Conservation (phyloP, 2,113 vertebrate genomes). For the Chrysochloris asiatica region DNA sequence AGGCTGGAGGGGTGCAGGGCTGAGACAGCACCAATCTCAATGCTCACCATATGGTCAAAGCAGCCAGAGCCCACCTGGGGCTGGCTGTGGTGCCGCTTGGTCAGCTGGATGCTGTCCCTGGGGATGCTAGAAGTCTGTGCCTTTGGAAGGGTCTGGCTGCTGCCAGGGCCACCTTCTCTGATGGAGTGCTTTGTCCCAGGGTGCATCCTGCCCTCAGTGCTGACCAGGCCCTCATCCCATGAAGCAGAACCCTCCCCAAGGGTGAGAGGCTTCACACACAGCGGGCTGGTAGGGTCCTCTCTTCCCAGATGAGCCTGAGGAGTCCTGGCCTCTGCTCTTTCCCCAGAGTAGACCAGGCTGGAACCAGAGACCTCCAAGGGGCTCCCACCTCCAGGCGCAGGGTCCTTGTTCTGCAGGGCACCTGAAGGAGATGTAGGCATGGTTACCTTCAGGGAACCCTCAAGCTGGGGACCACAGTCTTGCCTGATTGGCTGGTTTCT, state of each 20-base stretch:
- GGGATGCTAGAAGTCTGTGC: constrained; percentile 54
- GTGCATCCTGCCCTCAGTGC: not conserved
- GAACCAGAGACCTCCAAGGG: not conserved
- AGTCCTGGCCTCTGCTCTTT: constrained; percentile 4
- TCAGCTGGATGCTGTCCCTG: constrained; percentile 83
- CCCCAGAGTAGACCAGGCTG: not conserved
- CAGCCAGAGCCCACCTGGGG: constrained; percentile 88
- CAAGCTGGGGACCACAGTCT: not conserved
- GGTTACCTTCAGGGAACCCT: not conserved
- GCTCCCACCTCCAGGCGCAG: constrained; percentile 11
- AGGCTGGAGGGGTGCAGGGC: constrained; percentile 66
- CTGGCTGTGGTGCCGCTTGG: constrained; percentile 96
- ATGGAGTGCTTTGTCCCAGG: constrained; percentile 43
- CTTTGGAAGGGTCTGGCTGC: constrained; percentile 72
- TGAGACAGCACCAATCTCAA: constrained; percentile 87
- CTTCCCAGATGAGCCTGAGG: constrained; percentile 12
- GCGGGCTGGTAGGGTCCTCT: not conserved
- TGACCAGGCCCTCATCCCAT: constrained; percentile 17
- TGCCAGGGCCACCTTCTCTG: constrained; percentile 69
- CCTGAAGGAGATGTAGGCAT: not conserved
- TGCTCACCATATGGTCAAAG: constrained; percentile 90
- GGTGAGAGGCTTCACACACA: not conserved
- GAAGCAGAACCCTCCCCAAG: constrained; percentile 23
- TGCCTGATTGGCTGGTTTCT: not conserved
- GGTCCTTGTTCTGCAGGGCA: not conserved